phyloP scores from a whole-genome alignment of 2,113 vertebrate species.

The Ciconia stormi region DNA sequence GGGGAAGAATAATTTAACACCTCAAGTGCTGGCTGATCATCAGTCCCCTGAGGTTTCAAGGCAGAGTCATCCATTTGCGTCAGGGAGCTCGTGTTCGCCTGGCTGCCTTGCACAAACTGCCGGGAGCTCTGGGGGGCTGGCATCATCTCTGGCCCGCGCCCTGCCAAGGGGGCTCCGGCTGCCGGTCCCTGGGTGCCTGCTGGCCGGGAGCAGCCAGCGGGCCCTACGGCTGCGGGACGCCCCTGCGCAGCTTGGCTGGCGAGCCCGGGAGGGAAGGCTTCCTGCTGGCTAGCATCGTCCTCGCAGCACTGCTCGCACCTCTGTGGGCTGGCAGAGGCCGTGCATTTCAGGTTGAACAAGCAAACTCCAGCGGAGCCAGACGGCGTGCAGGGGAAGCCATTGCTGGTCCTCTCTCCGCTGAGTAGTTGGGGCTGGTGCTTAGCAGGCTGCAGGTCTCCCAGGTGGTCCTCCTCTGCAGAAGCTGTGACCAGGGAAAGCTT shows the following conservation, averaged over 20 bases:
- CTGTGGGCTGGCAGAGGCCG: background rate
- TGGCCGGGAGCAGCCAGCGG: background rate
- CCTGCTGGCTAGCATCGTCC: background rate
- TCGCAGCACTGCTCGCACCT: background rate
- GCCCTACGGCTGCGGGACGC: background rate
- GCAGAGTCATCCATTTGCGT: slow-evolving; percentile 28
- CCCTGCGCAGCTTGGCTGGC: background rate
- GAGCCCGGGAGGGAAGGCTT: background rate
- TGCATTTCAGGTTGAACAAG: background rate
- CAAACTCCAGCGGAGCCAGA: slow-evolving; percentile 30
- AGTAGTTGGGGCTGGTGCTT: slow-evolving; percentile 56
- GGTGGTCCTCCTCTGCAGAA: slow-evolving; percentile 71
- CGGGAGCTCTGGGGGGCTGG: slow-evolving; percentile 35
- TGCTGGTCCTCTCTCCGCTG: slow-evolving; percentile 60
- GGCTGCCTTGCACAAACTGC: slow-evolving; percentile 39
- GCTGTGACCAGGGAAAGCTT: slow-evolving; percentile 79
- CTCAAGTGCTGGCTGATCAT: background rate
- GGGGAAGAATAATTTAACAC: background rate
- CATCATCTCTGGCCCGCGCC: background rate
- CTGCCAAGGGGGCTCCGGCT: background rate
- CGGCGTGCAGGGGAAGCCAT: slow-evolving; percentile 13
- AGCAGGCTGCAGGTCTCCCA: slow-evolving; percentile 71
- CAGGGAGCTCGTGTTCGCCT: background rate
- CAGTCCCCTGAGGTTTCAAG: slow-evolving; percentile 37
- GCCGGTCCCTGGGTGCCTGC: background rate